Percentiles rank a stretch among this genome's conserved stretches.
phyloP scores from a whole-genome alignment of 2,113 vertebrate genomes.

The Gallinago jamesoni region DNA sequence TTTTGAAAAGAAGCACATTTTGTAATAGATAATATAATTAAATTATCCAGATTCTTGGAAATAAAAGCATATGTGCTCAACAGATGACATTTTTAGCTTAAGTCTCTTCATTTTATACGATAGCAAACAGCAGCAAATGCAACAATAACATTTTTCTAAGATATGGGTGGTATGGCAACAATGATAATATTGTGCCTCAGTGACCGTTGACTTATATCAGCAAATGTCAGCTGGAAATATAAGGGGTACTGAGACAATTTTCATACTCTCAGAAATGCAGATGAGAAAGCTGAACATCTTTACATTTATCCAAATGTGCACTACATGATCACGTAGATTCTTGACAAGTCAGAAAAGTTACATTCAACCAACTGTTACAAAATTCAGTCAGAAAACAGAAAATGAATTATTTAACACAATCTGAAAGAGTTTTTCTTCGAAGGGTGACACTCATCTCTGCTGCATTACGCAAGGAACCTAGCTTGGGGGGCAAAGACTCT shows the following conservation, averaged over 20 bases:
- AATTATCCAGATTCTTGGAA: background rate
- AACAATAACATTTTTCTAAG: background rate
- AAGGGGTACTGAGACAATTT: background rate
- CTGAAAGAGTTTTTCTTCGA: constrained; percentile 29
- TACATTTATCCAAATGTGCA: background rate
- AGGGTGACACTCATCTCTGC: background rate
- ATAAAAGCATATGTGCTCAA: constrained; percentile 26
- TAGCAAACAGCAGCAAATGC: background rate
- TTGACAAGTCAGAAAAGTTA: constrained; percentile 3
- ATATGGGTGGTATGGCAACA: background rate
- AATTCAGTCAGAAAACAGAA: constrained; percentile 43
- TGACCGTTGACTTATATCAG: background rate
- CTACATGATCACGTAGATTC: background rate
- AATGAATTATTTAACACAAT: constrained; percentile 56
- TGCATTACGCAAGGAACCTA: background rate
- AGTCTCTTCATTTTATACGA: background rate
- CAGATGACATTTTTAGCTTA: constrained; percentile 9
- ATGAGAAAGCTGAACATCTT: constrained; percentile 25
- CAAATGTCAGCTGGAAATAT: background rate
- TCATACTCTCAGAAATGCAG: background rate
- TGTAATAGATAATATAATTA: constrained; percentile 8
- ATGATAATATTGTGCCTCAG: background rate
- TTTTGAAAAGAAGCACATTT: background rate
- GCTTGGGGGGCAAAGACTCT: background rate
- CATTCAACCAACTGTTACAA: background rate